Base-by-base conservation (phyloP, 2,797 vertebrate genomes). In the Psittacula echo region DNA sequence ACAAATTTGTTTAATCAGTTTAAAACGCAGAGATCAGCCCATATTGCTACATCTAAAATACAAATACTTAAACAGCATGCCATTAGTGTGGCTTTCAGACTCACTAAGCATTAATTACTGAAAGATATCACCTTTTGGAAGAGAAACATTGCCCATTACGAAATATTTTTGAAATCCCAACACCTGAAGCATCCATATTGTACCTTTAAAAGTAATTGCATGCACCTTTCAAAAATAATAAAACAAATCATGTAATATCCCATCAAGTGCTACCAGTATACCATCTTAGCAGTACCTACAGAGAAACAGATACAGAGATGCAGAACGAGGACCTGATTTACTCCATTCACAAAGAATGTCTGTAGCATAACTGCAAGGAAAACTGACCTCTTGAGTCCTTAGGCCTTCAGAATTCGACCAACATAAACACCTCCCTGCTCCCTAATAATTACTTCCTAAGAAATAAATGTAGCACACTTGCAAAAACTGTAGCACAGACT, bases 381-480 rank as follows among this genome's bases (percentile, higher is more conserved):
- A 91, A 79, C 39, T 87, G 91, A 76, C 85, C 67, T 91, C 61
- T 75, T 29, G 29, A 74, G 42, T 73, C 65, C 79, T 48, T 82
- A 7, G 27, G 37, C 80, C 56, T 93, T 88, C 86, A 78, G 32
- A 32, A 45, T n/a, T 93, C 1, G 5, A 79, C 74, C 80, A 64
- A 61, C 41, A 76, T 2, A 86, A 89, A 88, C 91, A 81, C 11
- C 22, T 13, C 5, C 5, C 13, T 27, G 27, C 29, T 72, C 66
- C 45, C 82, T 42, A 62, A 42, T 67, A 91, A 94, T 84, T 88
- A 73, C 67, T 95, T 90, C 60, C 85, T 67, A 53, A 93, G 76
- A 93, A 93, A 88, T 76, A 94, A 95, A 86, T 0, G 5, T 30
- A n/a, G n/a, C 66, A 60, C 34, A 56, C 58, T 81, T 86, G 66